A percentile compares a stretch with the other conserved stretches of the same genome.
phyloP scores from a whole-genome alignment of 2,888 invertebrate genomes.

The Ochropleura leucogaster region DNA sequence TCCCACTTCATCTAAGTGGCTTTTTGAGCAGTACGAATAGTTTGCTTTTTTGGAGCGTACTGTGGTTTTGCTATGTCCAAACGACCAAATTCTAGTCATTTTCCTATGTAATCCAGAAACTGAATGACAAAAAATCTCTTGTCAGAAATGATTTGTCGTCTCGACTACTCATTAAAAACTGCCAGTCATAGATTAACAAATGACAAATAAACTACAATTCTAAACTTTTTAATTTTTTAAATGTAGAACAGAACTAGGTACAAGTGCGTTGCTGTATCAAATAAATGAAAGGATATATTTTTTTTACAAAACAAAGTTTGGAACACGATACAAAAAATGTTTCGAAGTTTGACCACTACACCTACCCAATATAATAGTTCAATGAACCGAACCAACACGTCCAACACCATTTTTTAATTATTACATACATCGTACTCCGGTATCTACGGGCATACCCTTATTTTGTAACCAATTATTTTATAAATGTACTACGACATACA shows the following conservation, averaged over 20 bases:
- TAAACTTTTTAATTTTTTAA: background rate
- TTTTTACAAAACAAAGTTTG: background rate
- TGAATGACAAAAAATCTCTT: background rate
- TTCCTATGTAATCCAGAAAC: background rate
- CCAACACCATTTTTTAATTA: constrained; percentile 18
- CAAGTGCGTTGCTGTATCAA: background rate
- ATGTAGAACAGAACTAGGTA: too few relatives aligned
- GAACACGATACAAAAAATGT: background rate
- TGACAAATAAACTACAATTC: background rate
- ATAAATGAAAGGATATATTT: constrained; percentile 1
- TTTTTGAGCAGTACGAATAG: background rate
- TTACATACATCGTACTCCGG: background rate
- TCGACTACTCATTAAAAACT: background rate
- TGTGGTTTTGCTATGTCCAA: background rate
- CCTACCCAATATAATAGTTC: constrained; percentile 15
- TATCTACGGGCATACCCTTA: background rate
- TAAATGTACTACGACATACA: background rate
- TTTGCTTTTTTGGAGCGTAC: background rate
- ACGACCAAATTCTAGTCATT: background rate
- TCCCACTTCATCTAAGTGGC: background rate
- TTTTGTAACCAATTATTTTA: background rate
- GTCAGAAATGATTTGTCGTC: background rate
- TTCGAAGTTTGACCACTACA: background rate
- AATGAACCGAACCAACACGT: constrained; percentile 27
- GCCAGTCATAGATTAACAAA: background rate